These are phyloP conservation scores for Agapornis canus DNA, from an alignment of 2,797 vertebrate species.

Conservation along the genomic window DNA sequence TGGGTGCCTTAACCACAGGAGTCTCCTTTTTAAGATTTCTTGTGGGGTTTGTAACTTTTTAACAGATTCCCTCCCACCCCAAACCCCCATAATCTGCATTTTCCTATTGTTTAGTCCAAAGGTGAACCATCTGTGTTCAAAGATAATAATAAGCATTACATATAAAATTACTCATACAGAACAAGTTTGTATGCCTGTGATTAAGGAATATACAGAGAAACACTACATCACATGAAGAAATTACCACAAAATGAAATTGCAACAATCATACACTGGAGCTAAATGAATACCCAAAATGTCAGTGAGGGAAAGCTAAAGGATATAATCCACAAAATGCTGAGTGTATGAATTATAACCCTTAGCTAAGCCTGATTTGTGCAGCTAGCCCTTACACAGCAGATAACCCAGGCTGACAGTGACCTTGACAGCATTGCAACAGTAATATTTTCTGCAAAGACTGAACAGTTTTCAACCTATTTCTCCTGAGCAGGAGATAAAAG, in stretches of 20 bases:
- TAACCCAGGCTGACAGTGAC: slow-evolving; percentile 53
- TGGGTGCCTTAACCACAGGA: not conserved
- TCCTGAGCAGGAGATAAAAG: slow-evolving; percentile 12
- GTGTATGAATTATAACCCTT: slow-evolving; percentile 4
- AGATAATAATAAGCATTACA: not conserved
- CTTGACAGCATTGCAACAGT: slow-evolving; percentile 38
- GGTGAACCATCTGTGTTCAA: not conserved
- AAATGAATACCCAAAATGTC: not conserved
- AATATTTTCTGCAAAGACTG: slow-evolving; percentile 43
- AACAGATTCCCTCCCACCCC: not conserved
- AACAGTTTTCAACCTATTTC: slow-evolving; percentile 16
- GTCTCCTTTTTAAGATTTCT: not conserved
- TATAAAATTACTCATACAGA: not conserved
- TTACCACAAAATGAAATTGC: not conserved
- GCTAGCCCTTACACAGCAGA: slow-evolving; percentile 20
- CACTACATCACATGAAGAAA: not conserved
- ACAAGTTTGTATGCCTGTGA: fast-evolving
- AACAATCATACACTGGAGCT: not conserved
- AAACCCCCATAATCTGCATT: not conserved
- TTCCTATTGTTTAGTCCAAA: not conserved
- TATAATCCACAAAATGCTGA: slow-evolving; percentile 22
- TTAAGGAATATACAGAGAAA: not conserved
- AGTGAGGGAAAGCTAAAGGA: not conserved
- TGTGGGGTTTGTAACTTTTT: not conserved
- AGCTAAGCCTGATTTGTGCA: slow-evolving; percentile 24